Evolutionary conservation across 2,888 invertebrate species (phyloP), one percentile per base, ranked within the genome.

Genomic region (Geophilus truncorum): DNA sequence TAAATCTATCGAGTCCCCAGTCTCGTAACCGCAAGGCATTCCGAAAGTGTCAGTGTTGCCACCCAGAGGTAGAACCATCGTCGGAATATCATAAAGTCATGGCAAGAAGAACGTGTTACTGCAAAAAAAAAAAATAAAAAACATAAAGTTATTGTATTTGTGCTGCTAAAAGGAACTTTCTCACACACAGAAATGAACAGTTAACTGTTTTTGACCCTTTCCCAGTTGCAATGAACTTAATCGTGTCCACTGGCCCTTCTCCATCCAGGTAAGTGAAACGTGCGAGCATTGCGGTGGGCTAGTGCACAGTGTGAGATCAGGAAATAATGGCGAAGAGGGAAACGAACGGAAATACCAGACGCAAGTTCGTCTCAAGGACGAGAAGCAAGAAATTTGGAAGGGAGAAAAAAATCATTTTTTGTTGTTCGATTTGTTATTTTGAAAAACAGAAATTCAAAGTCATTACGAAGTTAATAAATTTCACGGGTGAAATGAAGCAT

Each of bases 1-100:
- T 30, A 81, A 81, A 81, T 81, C 81, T 78, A 81, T 78, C 23
- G 81, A 78, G 57, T 81, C 81, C 1, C 81, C 78, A n/a, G 21
- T 57, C 57, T 81, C 45, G 51, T 78, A 81, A 51, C 81, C 81
- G 25, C 81, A 81, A 23, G 81, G 81, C 78, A 81, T 81, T 57
- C 21, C 45, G 45, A 78, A 45, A 23, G 30, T 57, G 10, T 45
- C 80, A 25, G 40, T 30, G 28, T 30, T 25, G 77, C 40, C 36
- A 40, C 70, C 36, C 32, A 32, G 6, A 10, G 76, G 76, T 32
- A 25, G 32, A 12, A 76, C 76, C 76, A 76, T 76, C n/a, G 76
- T 76, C 76, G 9, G 4, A 12, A 28, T 3, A 30, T 32, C 76
- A 30, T 25, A n/a, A 21, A 25, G 15, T 75, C 30, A 76, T 28